These are phyloP conservation scores for Acestrorhynchus altus DNA, from an alignment of 2,797 vertebrate genomes.

Conservation along the genomic window DNA sequence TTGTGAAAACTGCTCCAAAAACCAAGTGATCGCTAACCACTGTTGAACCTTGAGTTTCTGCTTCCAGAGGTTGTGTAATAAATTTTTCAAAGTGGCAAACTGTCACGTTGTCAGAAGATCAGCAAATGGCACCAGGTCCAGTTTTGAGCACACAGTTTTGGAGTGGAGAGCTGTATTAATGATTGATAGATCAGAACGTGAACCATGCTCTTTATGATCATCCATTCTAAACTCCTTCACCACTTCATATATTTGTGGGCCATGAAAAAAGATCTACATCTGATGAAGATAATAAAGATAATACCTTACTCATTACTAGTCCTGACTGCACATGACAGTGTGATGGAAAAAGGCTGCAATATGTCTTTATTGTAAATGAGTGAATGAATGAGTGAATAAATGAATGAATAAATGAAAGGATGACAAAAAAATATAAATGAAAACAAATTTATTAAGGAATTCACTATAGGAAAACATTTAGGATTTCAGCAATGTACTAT, in stretches of 20 bases:
- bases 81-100: conserved; percentile 57
- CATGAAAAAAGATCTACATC: neutral
- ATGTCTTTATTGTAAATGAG: neutral
- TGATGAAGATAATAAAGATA: neutral
- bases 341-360: neutral
- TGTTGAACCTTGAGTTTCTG: conserved; percentile 77
- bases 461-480: neutral
- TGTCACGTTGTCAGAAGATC: conserved; percentile 63
- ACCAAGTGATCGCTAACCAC: conserved; percentile 54
- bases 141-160: conserved; percentile 4
- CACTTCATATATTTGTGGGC: neutral
- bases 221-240: neutral
- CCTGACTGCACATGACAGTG: neutral
- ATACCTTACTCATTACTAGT: neutral
- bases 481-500: neutral
- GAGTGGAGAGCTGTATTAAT: conserved; percentile 66
- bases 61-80: conserved; percentile 56
- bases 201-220: conserved; percentile 8
- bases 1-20: conserved; percentile 45
- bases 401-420: neutral
- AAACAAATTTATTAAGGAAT: neutral
- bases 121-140: conserved; percentile 43
- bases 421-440: no score
- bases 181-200: conserved; percentile 67
- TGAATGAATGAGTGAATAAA: neutral